Percentiles rank a stretch among this genome's conserved stretches.
These are phyloP conservation scores for Chloroceryle inda DNA, from an alignment of 2,797 vertebrate genomes.

Conservation along the genomic window DNA sequence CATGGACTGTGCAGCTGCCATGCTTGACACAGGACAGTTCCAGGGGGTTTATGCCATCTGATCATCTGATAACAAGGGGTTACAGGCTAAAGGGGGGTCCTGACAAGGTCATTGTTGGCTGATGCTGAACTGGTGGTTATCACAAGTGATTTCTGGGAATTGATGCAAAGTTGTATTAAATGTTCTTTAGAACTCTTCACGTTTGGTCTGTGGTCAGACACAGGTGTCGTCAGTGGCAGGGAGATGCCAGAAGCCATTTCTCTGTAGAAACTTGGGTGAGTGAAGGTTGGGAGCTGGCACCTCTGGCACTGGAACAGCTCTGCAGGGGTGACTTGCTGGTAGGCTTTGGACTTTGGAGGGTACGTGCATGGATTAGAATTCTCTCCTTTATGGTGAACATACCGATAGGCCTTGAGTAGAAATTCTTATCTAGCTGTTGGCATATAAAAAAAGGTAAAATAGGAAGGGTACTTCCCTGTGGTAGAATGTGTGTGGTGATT, in stretches of 20 bases:
- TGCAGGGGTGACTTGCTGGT: neutral
- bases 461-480: no score
- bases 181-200: neutral
- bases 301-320: neutral
- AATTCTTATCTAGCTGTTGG: neutral
- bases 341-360: neutral
- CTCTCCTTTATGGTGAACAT: neutral
- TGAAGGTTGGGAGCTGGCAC: neutral
- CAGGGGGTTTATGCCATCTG: neutral
- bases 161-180: neutral
- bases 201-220: neutral
- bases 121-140: neutral
- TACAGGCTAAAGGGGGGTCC: neutral
- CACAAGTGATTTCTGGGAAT: neutral
- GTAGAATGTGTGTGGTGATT: neutral
- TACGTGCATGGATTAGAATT: neutral
- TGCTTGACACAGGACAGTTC: neutral
- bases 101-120: neutral
- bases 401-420: neutral
- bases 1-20: neutral
- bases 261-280: accelerated
- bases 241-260: neutral
- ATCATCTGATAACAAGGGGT: neutral
- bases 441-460: neutral
- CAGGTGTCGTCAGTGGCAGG: neutral